phyloP scores from a whole-genome alignment of 2,797 vertebrate genomes.

The Gadopsis marmoratus region DNA sequence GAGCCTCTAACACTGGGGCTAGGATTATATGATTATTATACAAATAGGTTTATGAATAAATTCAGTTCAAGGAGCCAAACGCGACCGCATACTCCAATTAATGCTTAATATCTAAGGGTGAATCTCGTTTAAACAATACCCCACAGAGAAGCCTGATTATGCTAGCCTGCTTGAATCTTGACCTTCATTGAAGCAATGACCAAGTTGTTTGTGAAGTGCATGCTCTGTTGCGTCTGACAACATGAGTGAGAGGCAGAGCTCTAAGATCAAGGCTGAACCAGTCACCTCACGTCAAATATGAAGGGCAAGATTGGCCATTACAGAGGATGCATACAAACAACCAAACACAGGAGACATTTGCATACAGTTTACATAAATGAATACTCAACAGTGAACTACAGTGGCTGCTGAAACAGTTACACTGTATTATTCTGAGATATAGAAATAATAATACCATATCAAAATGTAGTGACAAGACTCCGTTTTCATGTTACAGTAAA shows the following conservation, averaged over 20 bases:
- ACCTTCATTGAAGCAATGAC: slow-evolving; percentile 82
- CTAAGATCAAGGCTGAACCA: slow-evolving; percentile 85
- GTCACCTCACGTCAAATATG: slow-evolving; percentile 87
- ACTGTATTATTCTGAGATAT: slow-evolving; percentile 30
- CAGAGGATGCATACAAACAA: slow-evolving; percentile 82
- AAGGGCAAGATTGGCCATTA: slow-evolving; percentile 85
- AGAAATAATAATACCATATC: slow-evolving; percentile 33
- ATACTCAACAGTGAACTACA: slow-evolving; percentile 74
- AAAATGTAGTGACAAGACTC: slow-evolving; percentile 36
- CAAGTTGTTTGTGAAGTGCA: slow-evolving; percentile 82
- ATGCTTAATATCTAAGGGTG: slow-evolving; percentile 60
- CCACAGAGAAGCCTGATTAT: slow-evolving; percentile 63
- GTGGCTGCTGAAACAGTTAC: slow-evolving; percentile 39
- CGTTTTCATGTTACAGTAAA: background rate
- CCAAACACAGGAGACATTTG: slow-evolving; percentile 80
- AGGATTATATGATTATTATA: slow-evolving; percentile 66
- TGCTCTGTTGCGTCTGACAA: slow-evolving; percentile 80
- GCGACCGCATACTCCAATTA: slow-evolving; percentile 70
- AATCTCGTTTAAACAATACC: slow-evolving; percentile 70
- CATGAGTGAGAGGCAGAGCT: slow-evolving; percentile 81
- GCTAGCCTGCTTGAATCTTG: slow-evolving; percentile 73
- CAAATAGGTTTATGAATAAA: slow-evolving; percentile 68
- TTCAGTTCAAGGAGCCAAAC: slow-evolving; percentile 63
- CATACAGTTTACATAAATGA: slow-evolving; percentile 87
- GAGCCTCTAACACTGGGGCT: slow-evolving; percentile 41